phyloP scores from a whole-genome alignment of 2,888 invertebrate species.

The Meiosimyza decipiens region DNA sequence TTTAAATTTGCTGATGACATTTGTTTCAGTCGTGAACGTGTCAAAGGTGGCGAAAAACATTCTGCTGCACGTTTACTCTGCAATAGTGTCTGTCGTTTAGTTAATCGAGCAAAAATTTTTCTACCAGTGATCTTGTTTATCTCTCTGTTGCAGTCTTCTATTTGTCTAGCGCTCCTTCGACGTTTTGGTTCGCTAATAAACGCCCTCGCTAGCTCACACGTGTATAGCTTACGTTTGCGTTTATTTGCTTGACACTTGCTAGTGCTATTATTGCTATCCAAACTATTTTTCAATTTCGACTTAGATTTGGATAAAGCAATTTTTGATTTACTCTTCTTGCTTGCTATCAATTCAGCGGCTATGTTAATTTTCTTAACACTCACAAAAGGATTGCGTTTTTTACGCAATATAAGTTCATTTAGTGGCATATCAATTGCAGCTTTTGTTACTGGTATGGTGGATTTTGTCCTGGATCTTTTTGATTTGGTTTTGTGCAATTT shows the following conservation, averaged over 20 bases:
- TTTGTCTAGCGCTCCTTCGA: slow-evolving; percentile 45
- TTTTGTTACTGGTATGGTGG: slow-evolving; percentile 4
- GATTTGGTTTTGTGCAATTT: slow-evolving; percentile 19
- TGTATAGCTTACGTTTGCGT: slow-evolving; percentile 39
- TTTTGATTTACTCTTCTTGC: slow-evolving; percentile 29
- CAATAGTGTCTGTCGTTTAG: slow-evolving; percentile 12
- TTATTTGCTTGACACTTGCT: background rate
- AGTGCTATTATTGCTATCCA: slow-evolving; percentile 2
- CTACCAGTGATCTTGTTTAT: slow-evolving; percentile 14
- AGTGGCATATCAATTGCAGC: slow-evolving; percentile 34
- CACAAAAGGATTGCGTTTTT: slow-evolving; percentile 35
- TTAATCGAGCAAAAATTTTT: background rate
- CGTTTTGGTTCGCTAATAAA: slow-evolving; percentile 3
- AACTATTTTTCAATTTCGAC: slow-evolving; percentile 4
- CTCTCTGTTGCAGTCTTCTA: slow-evolving; percentile 42
- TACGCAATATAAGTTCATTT: slow-evolving; percentile 35
- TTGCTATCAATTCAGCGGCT: background rate
- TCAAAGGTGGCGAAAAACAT: slow-evolving; percentile 49
- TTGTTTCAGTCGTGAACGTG: slow-evolving; percentile 51
- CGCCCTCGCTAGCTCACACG: background rate
- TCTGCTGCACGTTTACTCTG: slow-evolving; percentile 20
- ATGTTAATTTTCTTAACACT: slow-evolving; percentile 29
- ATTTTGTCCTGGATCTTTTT: slow-evolving; percentile 22
- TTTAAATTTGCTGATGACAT: slow-evolving; percentile 14
- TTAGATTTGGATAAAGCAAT: slow-evolving; percentile 31